These are phyloP conservation scores for Polylopha cassiicola DNA, from an alignment of 2,888 invertebrate genomes.

Conservation along the genomic window DNA sequence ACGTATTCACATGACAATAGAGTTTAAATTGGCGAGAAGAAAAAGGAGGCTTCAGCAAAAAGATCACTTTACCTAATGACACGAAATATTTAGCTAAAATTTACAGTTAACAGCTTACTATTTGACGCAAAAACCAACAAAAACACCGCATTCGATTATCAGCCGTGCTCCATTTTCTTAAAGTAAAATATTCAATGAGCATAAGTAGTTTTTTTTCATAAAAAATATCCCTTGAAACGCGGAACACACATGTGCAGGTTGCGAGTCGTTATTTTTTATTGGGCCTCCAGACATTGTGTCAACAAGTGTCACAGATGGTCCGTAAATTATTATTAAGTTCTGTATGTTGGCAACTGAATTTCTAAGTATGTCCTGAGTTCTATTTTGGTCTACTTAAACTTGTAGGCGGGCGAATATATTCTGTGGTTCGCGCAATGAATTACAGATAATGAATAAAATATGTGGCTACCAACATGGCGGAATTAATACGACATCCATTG, in stretches of 20 bases:
- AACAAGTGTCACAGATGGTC: constrained; percentile 68
- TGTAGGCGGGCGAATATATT: constrained; percentile 6
- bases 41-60: constrained; percentile 13
- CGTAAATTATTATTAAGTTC: constrained; percentile 38
- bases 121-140: constrained; percentile 24
- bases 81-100: constrained; percentile 56
- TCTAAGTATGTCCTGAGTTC: constrained; percentile 13
- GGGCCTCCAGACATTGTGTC: constrained; percentile 52
- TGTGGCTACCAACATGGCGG: too few species aligned
- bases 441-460: not conserved
- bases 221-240: constrained; percentile 32
- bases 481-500: too few species aligned
- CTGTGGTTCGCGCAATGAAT: not conserved
- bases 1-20: constrained; percentile 27
- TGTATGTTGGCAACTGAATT: constrained; percentile 32
- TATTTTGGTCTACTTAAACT: constrained; percentile 13
- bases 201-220: constrained; percentile 32
- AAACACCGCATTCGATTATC: constrained; percentile 28
- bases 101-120: constrained; percentile 43
- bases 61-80: constrained; percentile 43
- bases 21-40: constrained; percentile 25
- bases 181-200: constrained; percentile 12
- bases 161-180: constrained; percentile 25
- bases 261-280: constrained; percentile 60
- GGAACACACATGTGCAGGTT: constrained; percentile 61